Evolutionary conservation across 1,140 invertebrate species (phyloP), one percentile per base, ranked within the genome.

Genomic region (Trachymyrmex cornetzi): DNA sequence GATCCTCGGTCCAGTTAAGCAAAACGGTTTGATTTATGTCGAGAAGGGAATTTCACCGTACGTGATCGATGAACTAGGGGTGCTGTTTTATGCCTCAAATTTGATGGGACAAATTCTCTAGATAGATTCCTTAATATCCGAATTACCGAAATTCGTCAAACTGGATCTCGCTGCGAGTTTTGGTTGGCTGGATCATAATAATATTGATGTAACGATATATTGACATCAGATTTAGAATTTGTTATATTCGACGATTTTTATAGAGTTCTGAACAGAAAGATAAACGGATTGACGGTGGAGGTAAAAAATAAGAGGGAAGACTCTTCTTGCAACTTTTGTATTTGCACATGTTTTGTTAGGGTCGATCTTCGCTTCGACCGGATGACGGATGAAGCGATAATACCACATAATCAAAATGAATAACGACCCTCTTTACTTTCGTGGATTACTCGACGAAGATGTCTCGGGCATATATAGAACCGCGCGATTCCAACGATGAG

Each of bases 1-100:
- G 14, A 5, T 57, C 50, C 24, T 11, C 19, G 67, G 0, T 50
- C 48, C 19, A 48, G 4, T 80, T 80, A 34, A 61, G 38, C 61
- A 53, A 55, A 53, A 11, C 27, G 19, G 16, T 11, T 57, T 82
- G 55, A 84, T 74, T 84, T 74, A 61, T 61, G 30, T 1, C 24
- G 57, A 9, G n/a, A 74, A 3, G 55, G 14, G 16, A 27, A 57
- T 81, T 53, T 34, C 30, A 9, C 4, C 22, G 22, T 53, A 16
- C 48, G 30, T 19, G 64, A 71, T 81, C 48, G 75, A 64, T 24
- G 30, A n/a, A 24, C 34, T 24, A 57, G 16, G 27, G 53, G 63
- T 24, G 48, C 44, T 34, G 2, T 44, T 80, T 67, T 53, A 67
- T 11, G 12, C 27, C 44, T 6, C 5, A 14, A 16, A 9, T 59